phyloP scores from a whole-genome alignment of 2,888 invertebrate species.

The Hypsopygia costalis region DNA sequence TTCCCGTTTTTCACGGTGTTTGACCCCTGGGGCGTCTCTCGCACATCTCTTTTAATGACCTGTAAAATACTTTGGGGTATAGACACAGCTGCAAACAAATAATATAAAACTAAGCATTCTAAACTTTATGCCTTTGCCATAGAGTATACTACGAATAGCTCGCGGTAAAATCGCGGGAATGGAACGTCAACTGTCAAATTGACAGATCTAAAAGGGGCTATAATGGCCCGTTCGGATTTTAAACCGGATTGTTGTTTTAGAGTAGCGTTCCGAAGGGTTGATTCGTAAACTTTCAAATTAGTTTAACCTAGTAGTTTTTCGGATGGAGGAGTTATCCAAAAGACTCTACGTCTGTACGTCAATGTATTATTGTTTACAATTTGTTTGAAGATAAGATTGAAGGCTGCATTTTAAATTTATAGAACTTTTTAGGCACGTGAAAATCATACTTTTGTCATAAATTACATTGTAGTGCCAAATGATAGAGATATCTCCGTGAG shows the following conservation, averaged over 20 bases:
- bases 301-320: too few relatives aligned
- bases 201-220: slow-evolving; percentile 43
- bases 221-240: slow-evolving; percentile 43
- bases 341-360: too few relatives aligned
- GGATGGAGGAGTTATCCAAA: too few relatives aligned
- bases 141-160: slow-evolving; percentile 14
- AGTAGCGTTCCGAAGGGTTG: slow-evolving; percentile 18
- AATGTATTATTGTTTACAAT: too few relatives aligned
- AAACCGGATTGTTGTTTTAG: slow-evolving; percentile 44
- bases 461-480: too few relatives aligned
- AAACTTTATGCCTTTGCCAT: slow-evolving; percentile 13
- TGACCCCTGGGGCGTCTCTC: slow-evolving; percentile 33
- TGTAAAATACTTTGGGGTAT: slow-evolving; percentile 43
- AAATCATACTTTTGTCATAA: too few relatives aligned
- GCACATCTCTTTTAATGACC: slow-evolving; percentile 43
- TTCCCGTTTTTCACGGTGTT: slow-evolving; percentile 46
- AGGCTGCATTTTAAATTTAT: too few relatives aligned
- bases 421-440: too few relatives aligned
- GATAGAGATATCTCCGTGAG: too few relatives aligned
- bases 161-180: slow-evolving; percentile 32
- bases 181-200: slow-evolving; percentile 62
- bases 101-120: slow-evolving; percentile 13
- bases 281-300: slow-evolving; percentile 18
- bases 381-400: too few relatives aligned
- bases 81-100: slow-evolving; percentile 28